A percentile compares a stretch with the other conserved stretches of the same genome.
Conservation (phyloP, 2,797 vertebrate genomes). For the Poeciliopsis turneri region DNA sequence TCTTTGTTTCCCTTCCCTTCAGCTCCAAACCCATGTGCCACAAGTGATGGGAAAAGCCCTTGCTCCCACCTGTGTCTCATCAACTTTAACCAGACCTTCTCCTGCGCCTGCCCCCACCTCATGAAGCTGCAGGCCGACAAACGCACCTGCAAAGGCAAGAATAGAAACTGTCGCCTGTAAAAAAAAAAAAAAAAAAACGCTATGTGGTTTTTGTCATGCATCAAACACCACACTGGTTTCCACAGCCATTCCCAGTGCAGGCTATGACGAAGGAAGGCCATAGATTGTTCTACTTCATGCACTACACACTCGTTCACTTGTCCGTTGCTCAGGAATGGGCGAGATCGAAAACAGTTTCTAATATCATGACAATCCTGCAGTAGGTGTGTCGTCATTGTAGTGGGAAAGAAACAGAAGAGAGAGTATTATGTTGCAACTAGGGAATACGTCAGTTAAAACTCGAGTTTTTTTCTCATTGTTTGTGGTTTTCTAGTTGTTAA, state of each 20-base stretch:
- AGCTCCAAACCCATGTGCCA: slow-evolving; percentile 95
- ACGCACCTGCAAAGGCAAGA: slow-evolving; percentile 90
- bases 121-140: slow-evolving; percentile 94
- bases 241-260: slow-evolving; percentile 5
- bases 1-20: slow-evolving; percentile 16
- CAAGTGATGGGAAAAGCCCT: slow-evolving; percentile 85
- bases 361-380: background rate
- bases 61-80: slow-evolving; percentile 98
- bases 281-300: background rate
- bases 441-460: background rate
- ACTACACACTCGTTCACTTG: background rate
- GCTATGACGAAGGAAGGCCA: background rate
- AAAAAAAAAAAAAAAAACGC: background rate
- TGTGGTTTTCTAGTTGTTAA: background rate
- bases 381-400: background rate
- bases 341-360: background rate
- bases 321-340: background rate
- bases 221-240: background rate
- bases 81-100: slow-evolving; percentile 94
- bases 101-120: slow-evolving; percentile 96
- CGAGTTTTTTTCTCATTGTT: background rate
- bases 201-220: background rate
- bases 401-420: background rate
- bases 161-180: background rate
- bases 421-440: background rate